Evolutionary conservation across 2,113 vertebrate genomes (phyloP).

Genomic region (Leucopsar rothschildi): DNA sequence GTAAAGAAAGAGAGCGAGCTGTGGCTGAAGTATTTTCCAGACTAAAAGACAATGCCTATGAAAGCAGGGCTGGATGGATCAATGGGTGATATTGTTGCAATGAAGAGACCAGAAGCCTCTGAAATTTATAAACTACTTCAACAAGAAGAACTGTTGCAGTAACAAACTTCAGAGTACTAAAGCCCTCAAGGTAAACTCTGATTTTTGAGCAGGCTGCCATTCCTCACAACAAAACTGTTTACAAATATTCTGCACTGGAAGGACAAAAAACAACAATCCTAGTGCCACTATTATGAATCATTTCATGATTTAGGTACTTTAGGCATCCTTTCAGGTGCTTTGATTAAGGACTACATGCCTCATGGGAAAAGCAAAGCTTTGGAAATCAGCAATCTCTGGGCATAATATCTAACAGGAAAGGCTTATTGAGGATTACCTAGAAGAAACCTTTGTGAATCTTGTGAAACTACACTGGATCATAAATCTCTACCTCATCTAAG

Average conservation of each 20-base stretch:
- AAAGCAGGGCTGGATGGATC: neutral
- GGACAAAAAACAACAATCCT: slow-evolving; percentile 8
- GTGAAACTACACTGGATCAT: slow-evolving; percentile 28
- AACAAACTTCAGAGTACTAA: neutral
- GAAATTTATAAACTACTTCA: slow-evolving; percentile 12
- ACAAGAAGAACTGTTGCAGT: neutral
- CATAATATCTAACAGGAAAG: slow-evolving; percentile 56
- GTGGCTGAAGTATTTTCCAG: neutral
- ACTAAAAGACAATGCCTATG: neutral
- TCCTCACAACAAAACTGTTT: neutral
- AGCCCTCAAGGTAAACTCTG: neutral
- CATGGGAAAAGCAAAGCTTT: slow-evolving; percentile 31
- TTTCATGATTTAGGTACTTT: slow-evolving; percentile 5
- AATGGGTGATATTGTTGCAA: neutral
- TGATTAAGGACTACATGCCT: slow-evolving; percentile 36
- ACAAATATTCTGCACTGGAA: neutral
- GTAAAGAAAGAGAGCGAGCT: neutral
- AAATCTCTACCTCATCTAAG: neutral
- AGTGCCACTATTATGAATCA: neutral
- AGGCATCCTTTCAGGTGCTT: slow-evolving; percentile 8
- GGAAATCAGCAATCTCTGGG: slow-evolving; percentile 56
- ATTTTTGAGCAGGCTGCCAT: neutral
- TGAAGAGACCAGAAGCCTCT: neutral
- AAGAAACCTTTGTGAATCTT: slow-evolving; percentile 52
- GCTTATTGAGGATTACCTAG: slow-evolving; percentile 60